Base-by-base conservation (phyloP, 2,888 invertebrate genomes). In the Polyploca ridens region DNA sequence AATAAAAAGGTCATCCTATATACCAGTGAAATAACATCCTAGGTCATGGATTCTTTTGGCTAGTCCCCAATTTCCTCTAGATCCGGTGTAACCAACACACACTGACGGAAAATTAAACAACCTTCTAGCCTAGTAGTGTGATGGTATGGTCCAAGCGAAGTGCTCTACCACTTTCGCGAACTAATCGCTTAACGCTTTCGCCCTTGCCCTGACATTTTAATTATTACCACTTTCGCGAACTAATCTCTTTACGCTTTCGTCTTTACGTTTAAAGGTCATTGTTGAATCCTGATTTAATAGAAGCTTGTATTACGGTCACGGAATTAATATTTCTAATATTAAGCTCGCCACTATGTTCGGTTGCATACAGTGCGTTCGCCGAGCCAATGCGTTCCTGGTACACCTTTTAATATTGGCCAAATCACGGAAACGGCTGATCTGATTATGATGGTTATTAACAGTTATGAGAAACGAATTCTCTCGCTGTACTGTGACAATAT, bases 11-110 rank as follows among this genome's bases (percentile, higher is more conserved):
- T 46, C n/a, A n/a, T n/a, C 14, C 5, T 1, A 46, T 14, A 44
- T 3, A 46, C 46, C n/a, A 4, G n/a, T n/a, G 5, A n/a, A 46
- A 46, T 46, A 46, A n/a, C 13, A 41, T 41, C n/a, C n/a, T 46
- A 46, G 46, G 6, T 46, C n/a, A 14, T 13, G n/a, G n/a, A 46
- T 46, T 46, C n/a, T 46, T 46, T 46, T 46, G 46, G 46, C 46
- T n/a, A n/a, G 46, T 46, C 46, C 46, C 46, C 46, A 46, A 46
- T 46, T 46, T 46, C 46, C 46, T 7, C 46, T n/a, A 46, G 46
- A 6, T 46, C 46, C 46, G 46, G 46, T 46, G 46, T 46, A 6
- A n/a, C n/a, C n/a, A 46, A 44, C 46, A 46, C 46, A 46, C 5
- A 46, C 46, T 6, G 46, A 46, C 44, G 44, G 14, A 46, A 46